A percentile compares a stretch with the other conserved stretches of the same genome.
Conservation (phyloP, 2,113 vertebrate genomes). For the Lucifuga dentata region DNA sequence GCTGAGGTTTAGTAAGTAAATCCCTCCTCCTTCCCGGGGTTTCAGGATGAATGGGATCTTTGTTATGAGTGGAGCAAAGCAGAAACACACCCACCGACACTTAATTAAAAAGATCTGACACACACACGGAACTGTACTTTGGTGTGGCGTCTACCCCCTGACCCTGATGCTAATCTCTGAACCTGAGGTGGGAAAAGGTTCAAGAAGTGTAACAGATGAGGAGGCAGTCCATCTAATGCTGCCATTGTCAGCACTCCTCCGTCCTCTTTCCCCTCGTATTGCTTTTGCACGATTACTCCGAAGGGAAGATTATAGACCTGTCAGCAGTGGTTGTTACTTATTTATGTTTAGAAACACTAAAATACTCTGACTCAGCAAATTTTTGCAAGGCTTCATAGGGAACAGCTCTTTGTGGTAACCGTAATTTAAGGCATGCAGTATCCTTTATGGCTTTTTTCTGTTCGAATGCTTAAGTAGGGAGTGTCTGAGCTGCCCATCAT, state of each 20-base stretch:
- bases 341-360: conserved; percentile 53
- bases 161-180: conserved; percentile 49
- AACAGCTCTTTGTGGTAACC: conserved; percentile 25
- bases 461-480: conserved; percentile 37
- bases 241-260: conserved; percentile 50
- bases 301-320: conserved; percentile 54
- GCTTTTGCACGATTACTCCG: conserved; percentile 19
- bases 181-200: conserved; percentile 36
- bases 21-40: conserved; percentile 28
- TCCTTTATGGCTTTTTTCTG: conserved; percentile 45
- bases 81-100: conserved; percentile 51
- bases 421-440: conserved; percentile 53
- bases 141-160: conserved; percentile 46
- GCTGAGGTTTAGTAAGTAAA: conserved; percentile 70
- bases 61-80: conserved; percentile 49
- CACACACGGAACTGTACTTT: conserved; percentile 55
- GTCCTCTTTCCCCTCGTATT: conserved; percentile 9
- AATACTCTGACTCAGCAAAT: conserved; percentile 43
- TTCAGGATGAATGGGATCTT: conserved; percentile 66
- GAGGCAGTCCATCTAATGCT: conserved; percentile 57
- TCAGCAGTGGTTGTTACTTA: conserved; percentile 38
- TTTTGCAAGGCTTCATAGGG: conserved; percentile 3
- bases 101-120: conserved; percentile 68
- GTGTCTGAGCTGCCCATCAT: conserved; percentile 22
- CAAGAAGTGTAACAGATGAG: conserved; percentile 55